Evolutionary conservation across 2,113 vertebrate genomes (phyloP).

Genomic region (Miniopterus natalensis): DNA sequence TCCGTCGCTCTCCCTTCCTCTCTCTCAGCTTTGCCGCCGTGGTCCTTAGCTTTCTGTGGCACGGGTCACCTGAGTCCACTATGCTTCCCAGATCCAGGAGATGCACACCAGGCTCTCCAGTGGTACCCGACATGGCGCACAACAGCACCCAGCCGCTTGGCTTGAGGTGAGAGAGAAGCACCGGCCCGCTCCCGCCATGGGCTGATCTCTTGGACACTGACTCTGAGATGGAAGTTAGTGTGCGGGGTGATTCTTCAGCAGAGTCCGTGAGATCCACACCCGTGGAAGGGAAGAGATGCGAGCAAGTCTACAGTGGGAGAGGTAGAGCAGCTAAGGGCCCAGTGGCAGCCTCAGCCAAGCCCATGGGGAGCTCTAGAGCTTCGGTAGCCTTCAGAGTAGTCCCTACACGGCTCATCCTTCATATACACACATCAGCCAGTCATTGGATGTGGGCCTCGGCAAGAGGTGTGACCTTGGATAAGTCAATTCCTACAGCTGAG

Average conservation of each 20-base stretch:
- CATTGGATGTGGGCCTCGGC: background rate
- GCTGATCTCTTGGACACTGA: background rate
- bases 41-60: background rate
- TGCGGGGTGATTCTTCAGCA: background rate
- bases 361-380: background rate
- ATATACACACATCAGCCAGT: background rate
- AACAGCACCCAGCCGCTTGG: background rate
- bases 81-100: background rate
- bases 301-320: too few relatives aligned
- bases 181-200: background rate
- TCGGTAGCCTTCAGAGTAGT: background rate
- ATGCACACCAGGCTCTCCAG: background rate
- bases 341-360: background rate
- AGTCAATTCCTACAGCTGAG: background rate
- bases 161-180: background rate
- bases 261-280: background rate
- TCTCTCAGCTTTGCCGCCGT: background rate
- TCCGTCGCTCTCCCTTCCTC: background rate
- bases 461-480: background rate
- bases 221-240: background rate
- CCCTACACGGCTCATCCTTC: background rate
- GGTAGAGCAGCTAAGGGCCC: fast-evolving
- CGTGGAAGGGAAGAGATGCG: background rate
- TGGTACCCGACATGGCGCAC: background rate
- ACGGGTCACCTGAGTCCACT: background rate